Evolutionary conservation across 2,797 vertebrate species (phyloP).

Genomic region (Ibycter americanus): DNA sequence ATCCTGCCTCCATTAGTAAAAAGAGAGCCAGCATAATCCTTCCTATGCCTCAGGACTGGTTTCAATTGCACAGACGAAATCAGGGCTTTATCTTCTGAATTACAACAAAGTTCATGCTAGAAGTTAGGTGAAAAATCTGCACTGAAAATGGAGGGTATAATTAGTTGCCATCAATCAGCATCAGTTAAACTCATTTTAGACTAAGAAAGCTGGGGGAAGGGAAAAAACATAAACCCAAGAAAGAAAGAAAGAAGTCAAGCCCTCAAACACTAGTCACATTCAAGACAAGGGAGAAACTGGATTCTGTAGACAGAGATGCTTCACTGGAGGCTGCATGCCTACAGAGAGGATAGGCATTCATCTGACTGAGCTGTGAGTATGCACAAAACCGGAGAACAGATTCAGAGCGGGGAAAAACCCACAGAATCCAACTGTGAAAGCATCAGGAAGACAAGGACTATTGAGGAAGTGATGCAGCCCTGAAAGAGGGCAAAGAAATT

Average conservation of each 20-base stretch:
- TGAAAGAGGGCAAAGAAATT: background rate
- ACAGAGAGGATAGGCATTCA: background rate
- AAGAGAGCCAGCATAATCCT: background rate
- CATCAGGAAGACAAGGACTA: slow-evolving; percentile 15
- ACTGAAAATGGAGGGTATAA: background rate
- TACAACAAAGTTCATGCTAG: background rate
- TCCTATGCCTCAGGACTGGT: background rate
- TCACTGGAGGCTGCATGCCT: background rate
- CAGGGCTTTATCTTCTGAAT: background rate
- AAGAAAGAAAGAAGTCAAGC: background rate
- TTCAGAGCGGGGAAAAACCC: slow-evolving; percentile 7
- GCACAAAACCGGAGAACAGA: background rate
- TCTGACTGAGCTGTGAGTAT: background rate
- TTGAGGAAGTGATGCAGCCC: background rate
- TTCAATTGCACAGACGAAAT: background rate
- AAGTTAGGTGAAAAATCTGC: background rate
- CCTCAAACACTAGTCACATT: background rate
- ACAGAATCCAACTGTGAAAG: slow-evolving; percentile 16
- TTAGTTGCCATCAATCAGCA: background rate
- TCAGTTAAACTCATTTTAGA: background rate
- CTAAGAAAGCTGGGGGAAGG: background rate
- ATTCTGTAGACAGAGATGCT: background rate
- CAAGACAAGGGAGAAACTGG: background rate
- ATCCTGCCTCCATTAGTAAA: background rate
- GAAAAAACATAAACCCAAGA: background rate